phyloP scores from a whole-genome alignment of 2,113 vertebrate genomes.

The Piprites chloris region DNA sequence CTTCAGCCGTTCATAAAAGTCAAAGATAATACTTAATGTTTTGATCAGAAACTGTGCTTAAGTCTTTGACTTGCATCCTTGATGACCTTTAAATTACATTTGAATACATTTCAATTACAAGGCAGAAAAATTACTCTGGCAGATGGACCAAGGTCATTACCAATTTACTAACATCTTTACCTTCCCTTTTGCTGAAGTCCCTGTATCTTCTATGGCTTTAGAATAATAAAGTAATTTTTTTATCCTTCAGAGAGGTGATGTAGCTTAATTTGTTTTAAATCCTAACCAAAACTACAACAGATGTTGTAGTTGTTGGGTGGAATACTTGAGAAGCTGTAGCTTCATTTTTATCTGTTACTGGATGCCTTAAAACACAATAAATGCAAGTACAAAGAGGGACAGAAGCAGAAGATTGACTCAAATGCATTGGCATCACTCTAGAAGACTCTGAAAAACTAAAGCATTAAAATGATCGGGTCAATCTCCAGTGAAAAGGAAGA shows the following conservation, averaged over 20 bases:
- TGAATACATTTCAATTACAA: slow-evolving; percentile 33
- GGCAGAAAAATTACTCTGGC: not conserved
- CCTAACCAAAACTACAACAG: not conserved
- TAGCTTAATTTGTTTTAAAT: not conserved
- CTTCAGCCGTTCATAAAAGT: not conserved
- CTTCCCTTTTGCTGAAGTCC: not conserved
- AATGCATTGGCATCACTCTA: not conserved
- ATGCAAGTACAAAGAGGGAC: not conserved
- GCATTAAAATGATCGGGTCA: not conserved
- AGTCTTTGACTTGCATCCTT: not conserved
- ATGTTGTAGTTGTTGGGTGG: not conserved
- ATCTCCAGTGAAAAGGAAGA: not conserved
- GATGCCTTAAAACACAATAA: not conserved
- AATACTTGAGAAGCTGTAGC: not conserved
- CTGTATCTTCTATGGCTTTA: not conserved
- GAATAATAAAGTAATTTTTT: not conserved
- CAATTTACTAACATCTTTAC: not conserved
- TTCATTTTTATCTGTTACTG: not conserved
- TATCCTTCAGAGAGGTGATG: not conserved
- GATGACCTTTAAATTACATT: slow-evolving; percentile 27
- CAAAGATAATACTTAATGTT: not conserved
- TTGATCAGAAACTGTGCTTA: slow-evolving; percentile 6
- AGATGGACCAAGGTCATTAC: slow-evolving; percentile 26
- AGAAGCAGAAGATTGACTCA: not conserved
- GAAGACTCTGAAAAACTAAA: not conserved